Evolutionary conservation across 2,797 vertebrate species (phyloP).

Genomic region (Microchirus variegatus): DNA sequence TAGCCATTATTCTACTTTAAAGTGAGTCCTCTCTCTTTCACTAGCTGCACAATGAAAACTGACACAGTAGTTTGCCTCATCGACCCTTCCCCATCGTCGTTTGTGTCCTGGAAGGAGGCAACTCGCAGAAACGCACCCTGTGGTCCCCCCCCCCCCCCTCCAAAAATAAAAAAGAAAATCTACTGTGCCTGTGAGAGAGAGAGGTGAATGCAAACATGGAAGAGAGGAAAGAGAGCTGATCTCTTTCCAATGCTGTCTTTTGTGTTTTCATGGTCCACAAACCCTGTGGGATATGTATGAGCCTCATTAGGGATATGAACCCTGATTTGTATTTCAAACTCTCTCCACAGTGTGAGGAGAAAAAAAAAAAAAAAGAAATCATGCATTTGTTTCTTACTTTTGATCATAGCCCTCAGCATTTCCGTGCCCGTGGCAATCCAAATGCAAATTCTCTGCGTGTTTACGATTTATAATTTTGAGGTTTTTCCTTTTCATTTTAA

Average conservation of each 20-base stretch:
- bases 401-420: conserved; percentile 39
- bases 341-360: conserved; percentile 13
- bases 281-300: conserved; percentile 8
- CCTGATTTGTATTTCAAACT: conserved; percentile 55
- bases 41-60: conserved; percentile 1
- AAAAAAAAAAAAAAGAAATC: conserved; percentile 51
- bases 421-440: not conserved
- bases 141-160: no score
- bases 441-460: not conserved
- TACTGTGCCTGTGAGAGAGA: conserved; percentile 31
- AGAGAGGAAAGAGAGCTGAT: conserved; percentile 20
- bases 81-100: not conserved
- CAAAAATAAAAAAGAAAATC: conserved; percentile 28
- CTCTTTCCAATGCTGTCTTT: conserved; percentile 6
- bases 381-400: conserved; percentile 33
- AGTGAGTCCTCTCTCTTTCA: not conserved
- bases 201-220: conserved; percentile 1
- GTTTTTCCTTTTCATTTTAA: not conserved
- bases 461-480: not conserved
- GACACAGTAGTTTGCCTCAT: not conserved
- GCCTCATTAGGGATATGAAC: conserved; percentile 34
- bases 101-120: conserved; percentile 6
- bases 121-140: conserved; percentile 7
- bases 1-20: conserved; percentile 3
- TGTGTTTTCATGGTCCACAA: conserved; percentile 8